Conservation (phyloP, 1,140 invertebrate species). For the Brachystomella parvula region DNA sequence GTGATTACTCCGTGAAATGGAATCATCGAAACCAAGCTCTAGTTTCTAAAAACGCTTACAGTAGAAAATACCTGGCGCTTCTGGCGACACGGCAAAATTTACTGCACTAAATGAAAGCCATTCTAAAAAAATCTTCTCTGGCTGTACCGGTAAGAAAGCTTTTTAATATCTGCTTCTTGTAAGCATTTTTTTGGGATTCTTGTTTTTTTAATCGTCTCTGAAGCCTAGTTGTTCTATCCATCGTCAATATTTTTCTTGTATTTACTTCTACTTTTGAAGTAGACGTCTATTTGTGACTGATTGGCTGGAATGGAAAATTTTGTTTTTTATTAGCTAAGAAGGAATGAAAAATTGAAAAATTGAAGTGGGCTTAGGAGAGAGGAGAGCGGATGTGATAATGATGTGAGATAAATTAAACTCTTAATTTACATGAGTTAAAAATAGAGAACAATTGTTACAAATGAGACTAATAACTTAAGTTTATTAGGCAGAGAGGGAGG, state of each 20-base stretch:
- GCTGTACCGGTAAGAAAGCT: not conserved
- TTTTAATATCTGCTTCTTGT: not conserved
- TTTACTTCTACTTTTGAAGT: not conserved
- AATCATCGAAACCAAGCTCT: too few species aligned
- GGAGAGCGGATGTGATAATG: slow-evolving; percentile 11
- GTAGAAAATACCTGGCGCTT: too few species aligned
- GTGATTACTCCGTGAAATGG: too few species aligned
- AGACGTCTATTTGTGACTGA: not conserved
- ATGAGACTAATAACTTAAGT: slow-evolving; percentile 11
- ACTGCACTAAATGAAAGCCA: too few species aligned
- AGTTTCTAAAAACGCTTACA: too few species aligned
- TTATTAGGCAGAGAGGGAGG: slow-evolving; percentile 2
- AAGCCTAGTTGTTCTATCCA: too few species aligned
- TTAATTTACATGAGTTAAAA: slow-evolving; percentile 3
- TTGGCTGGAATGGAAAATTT: not conserved
- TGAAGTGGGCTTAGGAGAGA: not conserved
- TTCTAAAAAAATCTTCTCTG: too few species aligned
- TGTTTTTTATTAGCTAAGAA: not conserved
- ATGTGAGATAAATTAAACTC: slow-evolving; percentile 4
- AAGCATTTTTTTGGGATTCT: too few species aligned
- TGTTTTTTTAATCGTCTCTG: too few species aligned
- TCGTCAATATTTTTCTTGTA: not conserved
- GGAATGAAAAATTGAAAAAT: not conserved
- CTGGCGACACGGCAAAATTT: too few species aligned
- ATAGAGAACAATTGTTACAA: slow-evolving; percentile 2